A percentile compares a stretch with the other conserved stretches of the same genome.
Conservation (phyloP, 2,113 vertebrate species). For the Lutjanus erythropterus region DNA sequence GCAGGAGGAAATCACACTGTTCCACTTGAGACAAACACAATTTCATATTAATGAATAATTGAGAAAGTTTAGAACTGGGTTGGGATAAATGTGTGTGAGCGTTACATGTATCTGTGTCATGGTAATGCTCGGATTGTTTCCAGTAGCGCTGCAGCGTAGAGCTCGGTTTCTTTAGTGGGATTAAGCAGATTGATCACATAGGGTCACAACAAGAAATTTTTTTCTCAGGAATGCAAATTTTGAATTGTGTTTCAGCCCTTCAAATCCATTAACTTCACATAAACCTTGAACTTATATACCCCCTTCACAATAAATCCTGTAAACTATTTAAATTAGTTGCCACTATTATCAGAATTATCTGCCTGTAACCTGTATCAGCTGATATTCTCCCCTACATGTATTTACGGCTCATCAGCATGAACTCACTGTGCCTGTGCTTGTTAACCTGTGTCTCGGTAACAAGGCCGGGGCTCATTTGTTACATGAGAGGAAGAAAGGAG, state of each 20-base stretch:
- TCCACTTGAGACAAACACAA: conserved; percentile 88
- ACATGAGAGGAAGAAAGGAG: conserved; percentile 73
- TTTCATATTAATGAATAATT: conserved; percentile 89
- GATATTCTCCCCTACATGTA: conserved; percentile 24
- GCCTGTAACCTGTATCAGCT: neutral
- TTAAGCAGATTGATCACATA: conserved; percentile 46
- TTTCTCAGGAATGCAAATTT: conserved; percentile 1
- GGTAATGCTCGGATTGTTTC: conserved; percentile 68
- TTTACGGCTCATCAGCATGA: conserved; percentile 60
- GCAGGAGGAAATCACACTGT: conserved; percentile 81
- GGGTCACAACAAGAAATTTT: conserved; percentile 39
- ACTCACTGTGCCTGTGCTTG: conserved; percentile 57
- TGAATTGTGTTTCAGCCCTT: neutral
- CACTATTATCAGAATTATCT: conserved; percentile 5
- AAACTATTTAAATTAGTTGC: neutral
- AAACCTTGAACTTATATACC: conserved; percentile 9
- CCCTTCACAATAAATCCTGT: neutral
- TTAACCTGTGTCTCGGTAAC: conserved; percentile 79
- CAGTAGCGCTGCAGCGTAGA: conserved; percentile 34
- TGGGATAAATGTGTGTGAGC: conserved; percentile 69
- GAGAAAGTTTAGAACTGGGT: conserved; percentile 83
- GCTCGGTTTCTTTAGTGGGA: conserved; percentile 48
- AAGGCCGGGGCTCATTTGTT: conserved; percentile 76
- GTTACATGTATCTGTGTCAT: conserved; percentile 80
- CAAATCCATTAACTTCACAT: neutral